These are phyloP conservation scores for Mobula hypostoma DNA, from an alignment of 2,113 vertebrate species.

Conservation along the genomic window DNA sequence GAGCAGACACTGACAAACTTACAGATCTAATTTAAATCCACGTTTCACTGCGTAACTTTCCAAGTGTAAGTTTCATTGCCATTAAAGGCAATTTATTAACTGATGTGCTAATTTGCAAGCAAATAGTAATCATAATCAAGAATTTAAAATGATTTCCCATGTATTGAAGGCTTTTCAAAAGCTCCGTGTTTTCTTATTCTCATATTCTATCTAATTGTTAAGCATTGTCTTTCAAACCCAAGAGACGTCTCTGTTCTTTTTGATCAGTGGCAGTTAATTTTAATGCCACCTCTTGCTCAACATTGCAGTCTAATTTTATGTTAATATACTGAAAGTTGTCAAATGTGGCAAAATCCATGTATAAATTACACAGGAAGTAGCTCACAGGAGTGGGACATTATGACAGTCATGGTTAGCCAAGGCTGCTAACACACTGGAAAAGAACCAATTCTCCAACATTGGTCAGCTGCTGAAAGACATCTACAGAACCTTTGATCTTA, in stretches of 20 bases:
- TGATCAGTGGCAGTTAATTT: conserved; percentile 64
- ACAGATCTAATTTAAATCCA: conserved; percentile 44
- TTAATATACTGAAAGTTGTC: conserved; percentile 78
- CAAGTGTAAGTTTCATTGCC: conserved; percentile 40
- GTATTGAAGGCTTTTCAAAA: background rate
- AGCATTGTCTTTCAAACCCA: conserved; percentile 30
- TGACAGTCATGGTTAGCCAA: conserved; percentile 74
- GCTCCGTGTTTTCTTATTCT: background rate
- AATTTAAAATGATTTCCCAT: conserved; percentile 25
- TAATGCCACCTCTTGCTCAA: conserved; percentile 71
- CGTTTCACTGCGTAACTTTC: conserved; percentile 42
- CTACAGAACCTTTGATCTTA: conserved; percentile 71
- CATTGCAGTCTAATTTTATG: conserved; percentile 72
- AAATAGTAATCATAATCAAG: conserved; percentile 36
- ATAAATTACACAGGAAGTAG: conserved; percentile 78
- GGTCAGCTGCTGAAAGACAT: conserved; percentile 71
- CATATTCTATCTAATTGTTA: background rate
- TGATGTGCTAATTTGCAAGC: conserved; percentile 35
- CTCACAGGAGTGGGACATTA: conserved; percentile 73
- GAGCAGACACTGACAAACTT: conserved; percentile 49
- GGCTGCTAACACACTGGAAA: conserved; percentile 72
- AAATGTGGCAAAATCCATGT: conserved; percentile 76
- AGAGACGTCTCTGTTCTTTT: conserved; percentile 56
- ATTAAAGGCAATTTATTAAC: conserved; percentile 38
- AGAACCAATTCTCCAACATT: conserved; percentile 71